phyloP scores from a whole-genome alignment of 2,888 invertebrate species.

The Leptinotarsa haldemani region DNA sequence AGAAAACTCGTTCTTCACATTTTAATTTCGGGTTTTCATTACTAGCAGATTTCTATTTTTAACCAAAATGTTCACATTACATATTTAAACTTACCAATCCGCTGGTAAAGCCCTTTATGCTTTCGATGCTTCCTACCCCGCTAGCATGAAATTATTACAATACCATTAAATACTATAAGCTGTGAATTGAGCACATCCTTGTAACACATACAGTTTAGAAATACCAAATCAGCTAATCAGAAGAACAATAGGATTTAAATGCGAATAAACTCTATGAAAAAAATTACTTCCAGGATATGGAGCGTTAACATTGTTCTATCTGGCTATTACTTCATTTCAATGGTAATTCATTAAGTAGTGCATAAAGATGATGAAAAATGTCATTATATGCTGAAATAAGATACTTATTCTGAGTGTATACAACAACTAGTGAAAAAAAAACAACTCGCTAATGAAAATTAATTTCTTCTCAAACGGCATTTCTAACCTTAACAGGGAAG shows the following conservation, averaged over 20 bases:
- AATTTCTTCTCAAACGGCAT: too few species aligned
- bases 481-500: too few species aligned
- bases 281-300: constrained; percentile 29
- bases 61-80: neutral
- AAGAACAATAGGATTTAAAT: constrained; percentile 29
- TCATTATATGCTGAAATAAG: too few species aligned
- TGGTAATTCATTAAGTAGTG: neutral
- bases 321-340: neutral
- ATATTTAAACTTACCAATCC: constrained; percentile 75
- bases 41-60: constrained; percentile 22
- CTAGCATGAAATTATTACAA: constrained; percentile 71
- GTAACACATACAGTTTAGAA: constrained; percentile 7
- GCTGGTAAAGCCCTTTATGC: constrained; percentile 80
- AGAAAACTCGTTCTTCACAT: neutral
- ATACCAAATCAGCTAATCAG: constrained; percentile 22
- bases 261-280: constrained; percentile 26
- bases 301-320: constrained; percentile 23
- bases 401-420: too few species aligned
- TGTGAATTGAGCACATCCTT: neutral
- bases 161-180: neutral
- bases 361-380: neutral
- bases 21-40: neutral
- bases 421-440: too few species aligned
- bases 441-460: too few species aligned
- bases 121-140: constrained; percentile 79